phyloP scores from a whole-genome alignment of 2,888 invertebrate genomes.

The Magallana nippona region DNA sequence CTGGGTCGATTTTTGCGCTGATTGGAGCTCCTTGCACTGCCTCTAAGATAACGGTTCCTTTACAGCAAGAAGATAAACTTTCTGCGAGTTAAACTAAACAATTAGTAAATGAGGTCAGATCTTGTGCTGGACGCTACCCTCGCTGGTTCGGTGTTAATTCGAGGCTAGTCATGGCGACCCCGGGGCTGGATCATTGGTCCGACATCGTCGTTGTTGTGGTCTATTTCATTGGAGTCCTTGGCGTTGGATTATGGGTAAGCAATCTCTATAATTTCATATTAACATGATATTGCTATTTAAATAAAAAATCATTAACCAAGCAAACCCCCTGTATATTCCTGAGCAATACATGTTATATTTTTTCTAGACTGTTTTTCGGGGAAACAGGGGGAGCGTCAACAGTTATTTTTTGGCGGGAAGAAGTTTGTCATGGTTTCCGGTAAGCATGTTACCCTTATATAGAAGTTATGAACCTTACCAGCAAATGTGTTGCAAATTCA shows the following conservation, averaged over 20 bases:
- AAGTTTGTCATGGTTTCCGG: slow-evolving; percentile 81
- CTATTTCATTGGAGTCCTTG: slow-evolving; percentile 75
- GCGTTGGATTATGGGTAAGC: slow-evolving; percentile 77
- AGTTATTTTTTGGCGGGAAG: slow-evolving; percentile 81
- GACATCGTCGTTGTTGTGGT: slow-evolving; percentile 73
- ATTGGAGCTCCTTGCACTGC: neutral
- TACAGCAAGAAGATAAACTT: slow-evolving; percentile 22
- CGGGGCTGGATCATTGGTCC: slow-evolving; percentile 69
- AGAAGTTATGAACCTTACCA: too few species aligned
- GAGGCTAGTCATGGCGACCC: slow-evolving; percentile 45
- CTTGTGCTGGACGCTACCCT: neutral
- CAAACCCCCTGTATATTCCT: too few species aligned
- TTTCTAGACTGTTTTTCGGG: slow-evolving; percentile 79
- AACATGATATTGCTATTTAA: neutral
- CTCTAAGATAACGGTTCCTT: slow-evolving; percentile 1
- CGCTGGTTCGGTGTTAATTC: neutral
- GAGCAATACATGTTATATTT: neutral
- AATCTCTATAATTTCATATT: neutral
- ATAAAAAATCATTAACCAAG: too few species aligned
- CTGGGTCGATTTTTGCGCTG: neutral
- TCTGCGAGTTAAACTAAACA: slow-evolving; percentile 19
- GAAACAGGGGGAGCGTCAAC: slow-evolving; percentile 72
- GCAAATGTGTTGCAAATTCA: too few species aligned
- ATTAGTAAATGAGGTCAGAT: slow-evolving; percentile 22
- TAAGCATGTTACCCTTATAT: slow-evolving; percentile 52